Evolutionary conservation across 2,797 vertebrate species (phyloP).

Genomic region (Silurus aristotelis): DNA sequence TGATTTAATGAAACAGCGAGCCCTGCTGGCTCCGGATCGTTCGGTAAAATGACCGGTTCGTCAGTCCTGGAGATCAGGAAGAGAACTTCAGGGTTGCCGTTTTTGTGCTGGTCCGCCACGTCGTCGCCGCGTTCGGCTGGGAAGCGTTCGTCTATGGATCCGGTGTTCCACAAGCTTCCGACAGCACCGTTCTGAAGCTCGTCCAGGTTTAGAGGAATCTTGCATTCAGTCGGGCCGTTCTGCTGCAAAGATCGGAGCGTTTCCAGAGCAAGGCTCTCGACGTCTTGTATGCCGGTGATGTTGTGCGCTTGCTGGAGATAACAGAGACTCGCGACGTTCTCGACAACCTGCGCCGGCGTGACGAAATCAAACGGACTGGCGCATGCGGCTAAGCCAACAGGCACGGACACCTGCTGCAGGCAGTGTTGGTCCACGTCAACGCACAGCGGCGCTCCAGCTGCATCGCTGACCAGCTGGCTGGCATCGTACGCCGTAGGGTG

Average conservation of each 20-base stretch:
- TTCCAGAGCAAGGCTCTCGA: constrained; percentile 43
- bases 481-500: constrained; percentile 63
- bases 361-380: constrained; percentile 60
- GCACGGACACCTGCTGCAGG: constrained; percentile 60
- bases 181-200: constrained; percentile 63
- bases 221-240: constrained; percentile 45
- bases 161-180: constrained; percentile 53
- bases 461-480: constrained; percentile 60
- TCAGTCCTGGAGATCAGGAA: constrained; percentile 63
- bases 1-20: constrained; percentile 58
- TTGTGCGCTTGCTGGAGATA: constrained; percentile 56
- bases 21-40: constrained; percentile 47
- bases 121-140: constrained; percentile 33
- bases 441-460: constrained; percentile 50
- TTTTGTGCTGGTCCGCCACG: constrained; percentile 47
- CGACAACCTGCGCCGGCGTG: constrained; percentile 60
- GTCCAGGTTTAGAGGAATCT: constrained; percentile 44
- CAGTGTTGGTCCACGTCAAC: constrained; percentile 65
- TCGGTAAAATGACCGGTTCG: constrained; percentile 50
- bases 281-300: constrained; percentile 57
- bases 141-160: constrained; percentile 55
- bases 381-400: constrained; percentile 63
- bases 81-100: constrained; percentile 56
- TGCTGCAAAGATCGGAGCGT: constrained; percentile 39
- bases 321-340: constrained; percentile 47